These are phyloP conservation scores for Danionella cerebrum DNA, from an alignment of 2,113 vertebrate genomes.

Conservation along the genomic window DNA sequence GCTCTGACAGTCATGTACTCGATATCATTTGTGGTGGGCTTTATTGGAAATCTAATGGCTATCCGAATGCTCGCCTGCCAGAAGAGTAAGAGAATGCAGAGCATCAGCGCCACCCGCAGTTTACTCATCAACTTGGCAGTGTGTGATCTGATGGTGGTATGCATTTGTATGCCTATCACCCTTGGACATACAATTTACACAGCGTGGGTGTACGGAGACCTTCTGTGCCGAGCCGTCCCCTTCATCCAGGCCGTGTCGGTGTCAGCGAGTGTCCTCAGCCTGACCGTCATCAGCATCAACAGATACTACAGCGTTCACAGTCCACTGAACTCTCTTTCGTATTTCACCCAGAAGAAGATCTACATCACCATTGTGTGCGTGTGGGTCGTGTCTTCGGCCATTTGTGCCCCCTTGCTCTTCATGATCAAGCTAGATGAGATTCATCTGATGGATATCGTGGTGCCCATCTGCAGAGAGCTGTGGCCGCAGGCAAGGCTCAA, in stretches of 20 bases:
- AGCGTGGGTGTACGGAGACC: slow-evolving; percentile 84
- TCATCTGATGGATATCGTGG: slow-evolving; percentile 66
- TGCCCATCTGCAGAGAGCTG: slow-evolving; percentile 79
- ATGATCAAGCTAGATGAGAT: slow-evolving; percentile 77
- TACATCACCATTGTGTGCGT: slow-evolving; percentile 72
- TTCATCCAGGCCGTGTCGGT: slow-evolving; percentile 85
- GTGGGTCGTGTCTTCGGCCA: slow-evolving; percentile 77
- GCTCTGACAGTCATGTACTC: slow-evolving; percentile 76
- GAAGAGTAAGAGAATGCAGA: slow-evolving; percentile 58
- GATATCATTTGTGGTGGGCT: slow-evolving; percentile 78
- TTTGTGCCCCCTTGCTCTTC: slow-evolving; percentile 80
- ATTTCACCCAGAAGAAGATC: slow-evolving; percentile 78
- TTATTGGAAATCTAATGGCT: slow-evolving; percentile 79
- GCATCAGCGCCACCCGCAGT: slow-evolving; percentile 75
- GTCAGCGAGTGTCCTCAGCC: slow-evolving; percentile 79
- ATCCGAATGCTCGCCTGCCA: slow-evolving; percentile 76
- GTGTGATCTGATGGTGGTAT: slow-evolving; percentile 87
- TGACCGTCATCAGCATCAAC: slow-evolving; percentile 84
- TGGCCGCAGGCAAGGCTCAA: slow-evolving; percentile 82
- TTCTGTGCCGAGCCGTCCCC: slow-evolving; percentile 78
- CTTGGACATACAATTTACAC: slow-evolving; percentile 82
- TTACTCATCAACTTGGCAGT: slow-evolving; percentile 82
- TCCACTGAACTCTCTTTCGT: slow-evolving; percentile 74
- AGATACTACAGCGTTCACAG: slow-evolving; percentile 82
- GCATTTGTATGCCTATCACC: slow-evolving; percentile 85